phyloP scores from a whole-genome alignment of 1,140 invertebrate species.

The Lepidurus apus region DNA sequence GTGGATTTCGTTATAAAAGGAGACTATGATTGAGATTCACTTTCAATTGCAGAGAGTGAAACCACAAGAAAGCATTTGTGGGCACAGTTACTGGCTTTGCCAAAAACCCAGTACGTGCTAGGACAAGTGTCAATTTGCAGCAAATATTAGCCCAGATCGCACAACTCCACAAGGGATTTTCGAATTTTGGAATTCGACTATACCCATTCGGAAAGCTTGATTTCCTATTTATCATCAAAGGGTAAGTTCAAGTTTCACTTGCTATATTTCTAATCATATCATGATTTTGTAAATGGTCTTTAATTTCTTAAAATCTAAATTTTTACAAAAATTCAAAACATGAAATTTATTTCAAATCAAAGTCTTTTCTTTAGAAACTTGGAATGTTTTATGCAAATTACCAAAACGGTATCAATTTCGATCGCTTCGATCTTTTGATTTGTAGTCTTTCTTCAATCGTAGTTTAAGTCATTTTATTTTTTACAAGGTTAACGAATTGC shows the following conservation, averaged over 20 bases:
- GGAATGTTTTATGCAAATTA: no score
- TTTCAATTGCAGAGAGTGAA: constrained; percentile 22
- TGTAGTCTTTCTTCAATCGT: no score
- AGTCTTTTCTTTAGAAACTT: no score
- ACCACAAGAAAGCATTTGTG: not conserved
- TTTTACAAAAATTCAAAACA: not conserved
- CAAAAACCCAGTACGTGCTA: not conserved
- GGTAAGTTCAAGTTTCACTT: not conserved
- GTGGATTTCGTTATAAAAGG: constrained; percentile 18
- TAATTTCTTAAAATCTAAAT: not conserved
- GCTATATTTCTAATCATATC: not conserved
- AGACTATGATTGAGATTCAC: constrained; percentile 10
- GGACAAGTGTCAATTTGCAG: not conserved
- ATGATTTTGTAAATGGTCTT: not conserved
- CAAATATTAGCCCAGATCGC: no score
- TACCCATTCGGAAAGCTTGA: not conserved
- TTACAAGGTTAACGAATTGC: no score
- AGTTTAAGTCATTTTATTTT: no score
- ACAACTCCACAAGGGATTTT: no score
- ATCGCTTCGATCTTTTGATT: no score
- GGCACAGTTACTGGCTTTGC: not conserved
- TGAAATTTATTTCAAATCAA: not conserved
- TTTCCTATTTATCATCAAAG: not conserved
- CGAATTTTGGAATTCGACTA: not conserved
- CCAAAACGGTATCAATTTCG: no score